Conservation (phyloP, 2,113 vertebrate genomes). For the Bos indicus region DNA sequence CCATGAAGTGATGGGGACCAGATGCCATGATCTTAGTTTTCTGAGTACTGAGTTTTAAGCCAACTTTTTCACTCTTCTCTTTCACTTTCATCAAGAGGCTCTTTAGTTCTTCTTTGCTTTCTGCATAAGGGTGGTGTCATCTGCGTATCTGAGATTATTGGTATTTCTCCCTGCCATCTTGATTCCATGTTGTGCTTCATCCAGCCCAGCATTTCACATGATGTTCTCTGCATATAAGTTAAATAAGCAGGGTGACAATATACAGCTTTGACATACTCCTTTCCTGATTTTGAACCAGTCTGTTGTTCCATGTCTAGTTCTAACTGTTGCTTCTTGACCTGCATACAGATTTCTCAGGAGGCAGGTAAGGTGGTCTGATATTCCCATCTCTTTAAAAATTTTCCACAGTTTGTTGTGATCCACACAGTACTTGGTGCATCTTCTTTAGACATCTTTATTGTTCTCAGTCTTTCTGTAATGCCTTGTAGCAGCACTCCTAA, state of each 20-base stretch:
- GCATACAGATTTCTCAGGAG: not conserved
- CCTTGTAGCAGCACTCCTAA: not conserved
- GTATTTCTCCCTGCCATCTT: not conserved
- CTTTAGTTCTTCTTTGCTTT: not conserved
- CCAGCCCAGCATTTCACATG: accelerated
- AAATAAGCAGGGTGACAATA: not conserved
- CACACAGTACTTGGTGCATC: not conserved
- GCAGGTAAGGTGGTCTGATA: not conserved
- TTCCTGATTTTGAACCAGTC: not conserved
- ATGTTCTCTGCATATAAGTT: not conserved
- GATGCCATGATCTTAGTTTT: not conserved
- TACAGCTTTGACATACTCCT: not conserved
- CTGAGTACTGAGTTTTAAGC: not conserved
- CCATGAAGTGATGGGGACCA: not conserved
- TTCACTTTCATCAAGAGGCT: not conserved
- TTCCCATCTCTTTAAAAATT: not conserved
- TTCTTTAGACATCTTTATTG: conserved; percentile 26
- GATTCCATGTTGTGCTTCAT: not conserved
- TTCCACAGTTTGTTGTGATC: not conserved
- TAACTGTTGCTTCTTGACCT: not conserved
- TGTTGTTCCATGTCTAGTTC: not conserved
- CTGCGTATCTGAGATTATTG: not conserved
- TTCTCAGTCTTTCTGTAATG: conserved; percentile 9
- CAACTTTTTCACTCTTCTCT: not conserved
- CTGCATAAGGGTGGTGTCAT: not conserved